phyloP scores from a whole-genome alignment of 1,140 invertebrate species.

The Saxidomus purpurata region DNA sequence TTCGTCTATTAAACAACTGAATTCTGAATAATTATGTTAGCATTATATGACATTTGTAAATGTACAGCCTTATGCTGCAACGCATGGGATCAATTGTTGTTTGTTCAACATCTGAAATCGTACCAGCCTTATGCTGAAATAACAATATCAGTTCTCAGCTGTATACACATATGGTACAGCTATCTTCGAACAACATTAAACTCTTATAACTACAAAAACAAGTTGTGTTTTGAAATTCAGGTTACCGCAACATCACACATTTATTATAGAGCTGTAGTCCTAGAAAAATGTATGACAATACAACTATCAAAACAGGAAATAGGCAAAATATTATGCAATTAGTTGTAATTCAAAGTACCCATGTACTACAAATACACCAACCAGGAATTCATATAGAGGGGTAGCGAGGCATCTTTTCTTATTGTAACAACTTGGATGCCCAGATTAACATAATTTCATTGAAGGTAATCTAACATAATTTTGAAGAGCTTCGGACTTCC shows the following conservation, averaged over 20 bases:
- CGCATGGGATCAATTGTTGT: neutral
- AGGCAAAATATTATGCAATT: too few species aligned
- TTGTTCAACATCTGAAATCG: neutral
- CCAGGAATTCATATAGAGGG: neutral
- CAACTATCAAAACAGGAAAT: neutral
- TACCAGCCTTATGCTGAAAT: neutral
- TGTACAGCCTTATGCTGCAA: neutral
- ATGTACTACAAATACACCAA: neutral
- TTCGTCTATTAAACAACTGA: neutral
- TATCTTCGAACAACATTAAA: too few species aligned
- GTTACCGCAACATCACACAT: too few species aligned
- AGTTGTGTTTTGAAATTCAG: too few species aligned
- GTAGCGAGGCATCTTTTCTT: too few species aligned
- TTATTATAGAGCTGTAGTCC: neutral
- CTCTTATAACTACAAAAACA: too few species aligned
- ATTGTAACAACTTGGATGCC: too few species aligned
- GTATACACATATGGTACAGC: too few species aligned
- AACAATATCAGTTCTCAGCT: neutral
- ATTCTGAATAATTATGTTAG: neutral
- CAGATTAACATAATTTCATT: neutral
- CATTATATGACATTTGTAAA: neutral
- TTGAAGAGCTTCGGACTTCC: neutral
- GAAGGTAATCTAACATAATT: constrained; percentile 10
- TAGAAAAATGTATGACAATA: neutral
- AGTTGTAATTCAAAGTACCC: neutral